A percentile compares a stretch with the other conserved stretches of the same genome.
These are phyloP conservation scores for Spondyliosoma cantharus DNA, from an alignment of 2,797 vertebrate species.

Conservation along the genomic window DNA sequence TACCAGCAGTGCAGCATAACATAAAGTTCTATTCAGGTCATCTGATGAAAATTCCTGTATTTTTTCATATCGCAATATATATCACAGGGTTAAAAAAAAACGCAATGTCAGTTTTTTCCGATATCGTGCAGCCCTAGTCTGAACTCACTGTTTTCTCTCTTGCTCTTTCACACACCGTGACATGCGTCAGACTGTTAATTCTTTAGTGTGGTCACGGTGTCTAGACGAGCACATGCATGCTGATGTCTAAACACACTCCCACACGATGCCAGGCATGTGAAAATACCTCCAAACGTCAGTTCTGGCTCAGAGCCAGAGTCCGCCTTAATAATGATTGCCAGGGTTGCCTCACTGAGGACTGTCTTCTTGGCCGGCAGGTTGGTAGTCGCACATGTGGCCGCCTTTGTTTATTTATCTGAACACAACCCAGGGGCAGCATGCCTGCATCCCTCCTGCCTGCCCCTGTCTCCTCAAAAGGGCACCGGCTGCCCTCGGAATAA, in stretches of 20 bases:
- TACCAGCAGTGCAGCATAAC: too few species aligned
- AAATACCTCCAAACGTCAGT: constrained; percentile 52
- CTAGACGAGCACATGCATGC: constrained; percentile 55
- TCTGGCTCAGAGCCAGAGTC: constrained; percentile 58
- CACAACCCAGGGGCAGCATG: constrained; percentile 42
- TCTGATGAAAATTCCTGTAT: too few species aligned
- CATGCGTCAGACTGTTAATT: constrained; percentile 50
- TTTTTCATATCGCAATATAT: too few species aligned
- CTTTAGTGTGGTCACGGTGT: constrained; percentile 36
- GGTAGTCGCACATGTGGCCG: constrained; percentile 52
- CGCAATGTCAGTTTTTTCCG: too few species aligned
- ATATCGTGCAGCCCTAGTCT: too few species aligned
- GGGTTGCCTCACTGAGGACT: constrained; percentile 54
- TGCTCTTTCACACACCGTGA: constrained; percentile 7
- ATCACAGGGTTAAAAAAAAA: too few species aligned
- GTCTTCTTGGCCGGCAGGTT: constrained; percentile 54
- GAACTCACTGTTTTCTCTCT: constrained; percentile 17
- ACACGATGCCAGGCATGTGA: constrained; percentile 60
- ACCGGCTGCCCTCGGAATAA: constrained; percentile 44
- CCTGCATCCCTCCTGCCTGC: constrained; percentile 35
- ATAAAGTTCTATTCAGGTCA: too few species aligned
- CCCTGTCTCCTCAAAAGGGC: constrained; percentile 42
- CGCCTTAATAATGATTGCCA: constrained; percentile 59
- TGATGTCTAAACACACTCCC: constrained; percentile 37
- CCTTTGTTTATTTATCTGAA: constrained; percentile 65